Evolutionary conservation across 2,888 invertebrate species (phyloP), one percentile per base, ranked within the genome.

Genomic region (Orthonychiurus folsomi): DNA sequence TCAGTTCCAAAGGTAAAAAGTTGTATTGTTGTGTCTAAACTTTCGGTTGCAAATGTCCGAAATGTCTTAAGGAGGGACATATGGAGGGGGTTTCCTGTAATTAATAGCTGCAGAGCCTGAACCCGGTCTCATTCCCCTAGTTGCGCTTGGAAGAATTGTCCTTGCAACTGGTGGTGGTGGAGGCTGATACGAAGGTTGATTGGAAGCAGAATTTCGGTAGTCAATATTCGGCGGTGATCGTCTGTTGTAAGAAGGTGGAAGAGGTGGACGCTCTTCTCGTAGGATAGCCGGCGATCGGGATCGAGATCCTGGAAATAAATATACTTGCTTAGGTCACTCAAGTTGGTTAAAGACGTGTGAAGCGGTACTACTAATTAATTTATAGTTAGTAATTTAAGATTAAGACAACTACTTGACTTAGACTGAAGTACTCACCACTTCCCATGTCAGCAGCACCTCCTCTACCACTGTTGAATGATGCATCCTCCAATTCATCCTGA

Each of bases 41-140:
- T n/a, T n/a, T n/a, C n/a, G n/a, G n/a, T 37, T 37, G 37, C 37
- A 37, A 5, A 54, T 5, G 52, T 12, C 24, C 9, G n/a, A 23
- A 5, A 12, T 5, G 52, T 52, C 52, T 93, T 94, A 95, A 80
- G 95, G 95, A 73, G 95, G 94, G 74, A 95, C 94, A 79, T 96
- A 95, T 50, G 95, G 95, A 66, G 95, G 94, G 59, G 95, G 95
- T 79, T 93, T 91, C 76, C 93, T 86, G 83, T 93, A 93, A 73
- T 91, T 89, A 66, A 15, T 15, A 9, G 37, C 37, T 9, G 37
- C 37, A 37, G 37, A 37, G 9, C 37, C 37, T 9, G 93, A 91
- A 57, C 89, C 89, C 65, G 89, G 86, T 75, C 87, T 90, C 61
- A 89, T 90, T 71, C 87, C 83, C 74, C 85, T 20, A 21, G 52